Conservation (phyloP, 2,797 vertebrate species). For the Alcedo atthis region DNA sequence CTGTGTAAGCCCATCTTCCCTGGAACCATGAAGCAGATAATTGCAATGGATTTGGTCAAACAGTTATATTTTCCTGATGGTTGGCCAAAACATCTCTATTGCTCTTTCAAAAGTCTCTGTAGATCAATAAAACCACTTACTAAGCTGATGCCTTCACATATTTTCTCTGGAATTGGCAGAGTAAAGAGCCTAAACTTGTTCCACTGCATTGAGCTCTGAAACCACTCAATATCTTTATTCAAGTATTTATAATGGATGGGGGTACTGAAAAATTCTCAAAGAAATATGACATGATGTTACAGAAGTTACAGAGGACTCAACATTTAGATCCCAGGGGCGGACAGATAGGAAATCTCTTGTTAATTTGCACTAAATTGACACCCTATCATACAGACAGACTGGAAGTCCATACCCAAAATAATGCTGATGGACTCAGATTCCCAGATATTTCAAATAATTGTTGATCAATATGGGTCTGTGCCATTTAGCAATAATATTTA, state of each 20-base stretch:
- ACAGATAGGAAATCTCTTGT: not conserved
- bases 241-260: not conserved
- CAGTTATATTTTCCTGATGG: not conserved
- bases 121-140: conserved; percentile 52
- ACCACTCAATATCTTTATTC: not conserved
- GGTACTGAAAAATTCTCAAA: not conserved
- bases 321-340: not conserved
- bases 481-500: not conserved
- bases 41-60: not conserved
- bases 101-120: conserved; percentile 2
- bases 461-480: not conserved
- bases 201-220: not conserved
- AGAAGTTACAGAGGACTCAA: not conserved
- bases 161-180: not conserved
- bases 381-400: not conserved
- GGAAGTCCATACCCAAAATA: not conserved
- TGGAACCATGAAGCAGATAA: not conserved
- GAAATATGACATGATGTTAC: not conserved
- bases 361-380: not conserved
- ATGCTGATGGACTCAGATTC: not conserved
- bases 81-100: conserved; percentile 17
- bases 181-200: not conserved
- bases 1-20: not conserved
- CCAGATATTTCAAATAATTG: not conserved
- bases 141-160: conserved; percentile 4